These are phyloP conservation scores for Eublepharis macularius DNA, from an alignment of 2,113 vertebrate genomes.

Conservation along the genomic window DNA sequence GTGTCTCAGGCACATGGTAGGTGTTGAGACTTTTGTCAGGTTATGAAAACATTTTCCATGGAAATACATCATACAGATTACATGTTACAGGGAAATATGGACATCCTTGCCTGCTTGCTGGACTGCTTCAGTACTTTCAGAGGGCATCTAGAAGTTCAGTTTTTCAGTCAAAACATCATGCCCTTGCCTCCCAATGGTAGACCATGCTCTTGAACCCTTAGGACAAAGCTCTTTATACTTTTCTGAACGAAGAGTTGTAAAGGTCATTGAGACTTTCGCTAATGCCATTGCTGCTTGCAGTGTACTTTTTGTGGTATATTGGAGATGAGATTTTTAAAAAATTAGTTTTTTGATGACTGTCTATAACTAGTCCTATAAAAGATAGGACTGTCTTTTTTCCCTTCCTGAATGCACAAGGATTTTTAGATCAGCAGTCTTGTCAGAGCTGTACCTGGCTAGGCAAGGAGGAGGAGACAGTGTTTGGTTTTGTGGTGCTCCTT, in stretches of 20 bases:
- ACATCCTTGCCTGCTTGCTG: not conserved
- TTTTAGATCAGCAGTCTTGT: too few species aligned
- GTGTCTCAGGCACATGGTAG: not conserved
- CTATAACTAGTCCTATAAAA: too few species aligned
- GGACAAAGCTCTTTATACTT: not conserved
- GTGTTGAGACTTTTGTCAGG: not conserved
- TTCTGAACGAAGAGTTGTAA: slow-evolving; percentile 26
- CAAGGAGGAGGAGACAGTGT: too few species aligned
- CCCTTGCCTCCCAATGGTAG: not conserved
- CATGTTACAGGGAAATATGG: not conserved
- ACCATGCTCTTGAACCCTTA: not conserved
- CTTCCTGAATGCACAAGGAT: too few species aligned
- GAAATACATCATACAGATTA: not conserved
- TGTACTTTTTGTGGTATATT: not conserved
- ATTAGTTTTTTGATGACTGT: not conserved
- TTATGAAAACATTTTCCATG: not conserved
- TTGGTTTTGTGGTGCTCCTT: too few species aligned
- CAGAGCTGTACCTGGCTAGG: too few species aligned
- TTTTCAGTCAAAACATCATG: not conserved
- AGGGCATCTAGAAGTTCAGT: not conserved
- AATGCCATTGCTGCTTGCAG: slow-evolving; percentile 43
- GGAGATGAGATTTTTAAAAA: not conserved
- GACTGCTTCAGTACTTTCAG: not conserved
- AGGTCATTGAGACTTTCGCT: slow-evolving; percentile 43
- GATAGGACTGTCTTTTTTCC: not conserved